Evolutionary conservation across 2,113 vertebrate genomes (phyloP).

Genomic region (Gasterosteus nipponicus): DNA sequence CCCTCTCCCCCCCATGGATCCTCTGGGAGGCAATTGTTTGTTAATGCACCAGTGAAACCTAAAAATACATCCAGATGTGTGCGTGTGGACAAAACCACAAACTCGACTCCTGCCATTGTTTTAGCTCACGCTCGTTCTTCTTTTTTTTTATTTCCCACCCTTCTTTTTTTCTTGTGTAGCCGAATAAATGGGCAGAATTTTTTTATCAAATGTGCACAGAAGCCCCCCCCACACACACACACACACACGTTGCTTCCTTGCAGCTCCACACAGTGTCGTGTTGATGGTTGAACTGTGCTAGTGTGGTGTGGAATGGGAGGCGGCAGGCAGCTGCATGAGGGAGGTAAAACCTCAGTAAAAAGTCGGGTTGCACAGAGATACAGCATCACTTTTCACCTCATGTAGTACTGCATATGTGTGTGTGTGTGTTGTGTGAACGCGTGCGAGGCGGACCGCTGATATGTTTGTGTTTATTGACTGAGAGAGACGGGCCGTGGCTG

Average conservation of each 20-base stretch:
- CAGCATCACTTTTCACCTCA: conserved; percentile 56
- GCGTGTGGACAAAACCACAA: conserved; percentile 63
- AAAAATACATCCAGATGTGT: conserved; percentile 77
- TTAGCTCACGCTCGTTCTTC: conserved; percentile 43
- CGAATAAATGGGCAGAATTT: conserved; percentile 18
- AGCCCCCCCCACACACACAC: not conserved
- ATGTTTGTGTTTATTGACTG: conserved; percentile 80
- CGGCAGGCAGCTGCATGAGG: conserved; percentile 33
- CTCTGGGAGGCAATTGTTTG: conserved; percentile 66
- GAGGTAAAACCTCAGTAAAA: conserved; percentile 34
- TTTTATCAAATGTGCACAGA: conserved; percentile 34
- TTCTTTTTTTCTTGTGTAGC: conserved; percentile 19
- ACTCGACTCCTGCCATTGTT: conserved; percentile 53
- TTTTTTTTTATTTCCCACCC: conserved; percentile 16
- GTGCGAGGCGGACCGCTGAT: conserved; percentile 67
- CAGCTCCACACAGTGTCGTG: conserved; percentile 19
- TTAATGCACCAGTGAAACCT: conserved; percentile 70
- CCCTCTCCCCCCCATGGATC: conserved; percentile 36
- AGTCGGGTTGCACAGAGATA: conserved; percentile 40
- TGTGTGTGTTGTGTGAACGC: conserved; percentile 30
- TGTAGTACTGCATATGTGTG: conserved; percentile 40
- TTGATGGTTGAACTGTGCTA: conserved; percentile 57
- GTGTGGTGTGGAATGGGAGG: conserved; percentile 43
- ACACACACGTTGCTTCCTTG: conserved; percentile 24
- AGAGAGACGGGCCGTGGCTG: conserved; percentile 71